Evolutionary conservation across 37 sponge, comb jelly and placozoan genomes (phyloP).

Genomic region (Theonella swinhoei): DNA sequence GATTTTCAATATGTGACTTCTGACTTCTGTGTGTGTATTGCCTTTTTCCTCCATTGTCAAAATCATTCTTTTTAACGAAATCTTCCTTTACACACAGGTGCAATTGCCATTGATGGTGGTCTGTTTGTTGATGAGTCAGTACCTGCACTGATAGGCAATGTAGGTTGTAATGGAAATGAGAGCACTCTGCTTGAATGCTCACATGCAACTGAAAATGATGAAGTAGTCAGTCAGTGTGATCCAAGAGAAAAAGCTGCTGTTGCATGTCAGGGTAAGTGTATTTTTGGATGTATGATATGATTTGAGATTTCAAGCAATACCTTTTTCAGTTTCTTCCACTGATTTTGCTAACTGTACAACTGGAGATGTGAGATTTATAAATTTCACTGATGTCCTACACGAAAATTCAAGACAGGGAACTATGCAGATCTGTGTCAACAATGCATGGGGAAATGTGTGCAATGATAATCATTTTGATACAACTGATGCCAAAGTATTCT

Average conservation of each 20-base stretch:
- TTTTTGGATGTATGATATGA: too few relatives aligned
- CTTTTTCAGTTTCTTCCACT: too few relatives aligned
- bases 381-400: neutral
- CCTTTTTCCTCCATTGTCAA: too few relatives aligned
- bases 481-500: conserved; percentile 35
- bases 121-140: conserved; percentile 12
- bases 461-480: neutral
- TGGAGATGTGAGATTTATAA: neutral
- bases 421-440: neutral
- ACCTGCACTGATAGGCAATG: conserved; percentile 8
- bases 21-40: too few relatives aligned
- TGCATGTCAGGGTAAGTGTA: too few relatives aligned
- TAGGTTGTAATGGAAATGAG: conserved; percentile 45
- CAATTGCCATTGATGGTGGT: conserved; percentile 24
- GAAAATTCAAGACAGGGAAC: neutral
- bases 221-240: too few relatives aligned
- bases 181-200: conserved; percentile 14
- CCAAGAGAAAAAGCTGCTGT: too few relatives aligned
- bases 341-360: neutral
- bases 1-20: too few relatives aligned
- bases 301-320: too few relatives aligned
- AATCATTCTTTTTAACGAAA: too few relatives aligned
- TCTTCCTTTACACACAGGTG: too few relatives aligned
- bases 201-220: too few relatives aligned
- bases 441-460: conserved; percentile 58